phyloP scores from a whole-genome alignment of 2,113 vertebrate species.

The Collichthys lucidus region DNA sequence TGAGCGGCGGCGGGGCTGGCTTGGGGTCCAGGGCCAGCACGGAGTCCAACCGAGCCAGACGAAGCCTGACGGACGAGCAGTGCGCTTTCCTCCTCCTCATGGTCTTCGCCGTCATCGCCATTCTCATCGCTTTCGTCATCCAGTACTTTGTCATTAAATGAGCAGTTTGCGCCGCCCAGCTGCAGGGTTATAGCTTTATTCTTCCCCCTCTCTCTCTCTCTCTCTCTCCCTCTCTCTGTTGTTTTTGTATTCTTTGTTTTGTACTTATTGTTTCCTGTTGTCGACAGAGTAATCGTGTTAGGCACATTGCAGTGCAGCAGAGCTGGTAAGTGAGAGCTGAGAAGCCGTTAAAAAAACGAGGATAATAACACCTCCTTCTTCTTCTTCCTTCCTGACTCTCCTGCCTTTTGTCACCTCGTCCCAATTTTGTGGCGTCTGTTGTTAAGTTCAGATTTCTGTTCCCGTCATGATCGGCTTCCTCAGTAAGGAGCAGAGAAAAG shows the following conservation, averaged over 20 bases:
- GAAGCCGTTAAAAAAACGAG: slow-evolving; percentile 19
- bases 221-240: slow-evolving; percentile 29
- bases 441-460: slow-evolving; percentile 53
- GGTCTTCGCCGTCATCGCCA: slow-evolving; percentile 94
- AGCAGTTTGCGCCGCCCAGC: slow-evolving; percentile 69
- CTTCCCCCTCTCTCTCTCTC: background rate
- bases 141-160: slow-evolving; percentile 99
- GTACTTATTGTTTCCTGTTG: slow-evolving; percentile 51
- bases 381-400: slow-evolving; percentile 38
- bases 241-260: slow-evolving; percentile 70
- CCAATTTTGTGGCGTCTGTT: slow-evolving; percentile 39
- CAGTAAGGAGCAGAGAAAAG: slow-evolving; percentile 33
- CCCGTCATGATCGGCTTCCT: slow-evolving; percentile 47
- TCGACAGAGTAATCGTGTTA: slow-evolving; percentile 55
- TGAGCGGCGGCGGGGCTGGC: slow-evolving; percentile 77
- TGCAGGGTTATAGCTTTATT: slow-evolving; percentile 80
- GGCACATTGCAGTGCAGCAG: slow-evolving; percentile 18
- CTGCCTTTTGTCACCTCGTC: slow-evolving; percentile 26
- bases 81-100: slow-evolving; percentile 96
- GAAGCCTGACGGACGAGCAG: slow-evolving; percentile 93
- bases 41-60: slow-evolving; percentile 83
- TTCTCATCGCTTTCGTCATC: slow-evolving; percentile 97
- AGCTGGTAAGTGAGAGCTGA: slow-evolving; percentile 29
- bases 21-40: slow-evolving; percentile 80
- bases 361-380: slow-evolving; percentile 14